Percentiles rank a stretch among this genome's conserved stretches.
Evolutionary conservation across 1,140 invertebrate genomes (phyloP).

Genomic region (Drosophila lacteicornis): DNA sequence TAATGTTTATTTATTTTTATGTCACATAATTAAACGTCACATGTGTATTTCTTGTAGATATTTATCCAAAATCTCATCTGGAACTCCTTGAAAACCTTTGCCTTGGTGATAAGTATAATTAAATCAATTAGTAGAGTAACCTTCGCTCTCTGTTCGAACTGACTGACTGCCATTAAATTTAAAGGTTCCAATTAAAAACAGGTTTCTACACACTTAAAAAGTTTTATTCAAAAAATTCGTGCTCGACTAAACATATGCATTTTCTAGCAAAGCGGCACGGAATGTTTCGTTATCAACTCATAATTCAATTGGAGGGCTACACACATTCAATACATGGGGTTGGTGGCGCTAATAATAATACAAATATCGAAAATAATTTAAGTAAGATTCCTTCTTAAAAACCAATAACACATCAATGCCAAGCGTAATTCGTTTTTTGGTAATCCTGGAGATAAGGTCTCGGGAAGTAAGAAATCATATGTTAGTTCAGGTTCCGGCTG

Average conservation of each 20-base stretch:
- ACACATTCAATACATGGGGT: constrained; percentile 35
- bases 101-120: neutral
- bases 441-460: constrained; percentile 34
- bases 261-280: constrained; percentile 63
- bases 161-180: neutral
- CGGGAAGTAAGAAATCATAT: neutral
- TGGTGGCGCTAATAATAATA: constrained; percentile 24
- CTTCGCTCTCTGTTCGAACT: neutral
- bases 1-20: neutral
- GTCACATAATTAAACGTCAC: neutral
- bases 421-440: constrained; percentile 44
- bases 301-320: constrained; percentile 42
- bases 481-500: constrained; percentile 1
- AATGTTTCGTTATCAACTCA: constrained; percentile 59
- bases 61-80: neutral
- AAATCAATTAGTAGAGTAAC: constrained; percentile 8
- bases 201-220: constrained; percentile 37
- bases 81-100: neutral
- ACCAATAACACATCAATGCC: constrained; percentile 57
- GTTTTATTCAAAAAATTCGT: constrained; percentile 76
- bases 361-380: constrained; percentile 38
- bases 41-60: no score
- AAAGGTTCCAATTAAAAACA: constrained; percentile 8
- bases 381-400: constrained; percentile 22
- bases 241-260: constrained; percentile 45